Percentiles rank a stretch among this genome's conserved stretches.
Evolutionary conservation across 2,888 invertebrate species (phyloP).

Genomic region (Embidobia sp.): DNA sequence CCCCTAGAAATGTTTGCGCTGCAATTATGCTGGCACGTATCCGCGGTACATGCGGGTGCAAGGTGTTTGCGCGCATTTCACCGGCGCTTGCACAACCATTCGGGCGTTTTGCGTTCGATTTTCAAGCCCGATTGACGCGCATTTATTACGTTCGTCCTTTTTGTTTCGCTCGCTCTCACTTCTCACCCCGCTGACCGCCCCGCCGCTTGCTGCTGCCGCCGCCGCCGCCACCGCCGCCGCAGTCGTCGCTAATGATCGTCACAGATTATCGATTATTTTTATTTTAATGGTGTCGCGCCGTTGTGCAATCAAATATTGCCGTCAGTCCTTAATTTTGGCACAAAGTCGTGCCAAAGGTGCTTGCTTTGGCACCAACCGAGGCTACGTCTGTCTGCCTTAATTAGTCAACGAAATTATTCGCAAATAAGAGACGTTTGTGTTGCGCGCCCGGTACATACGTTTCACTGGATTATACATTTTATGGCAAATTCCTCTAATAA

Average conservation of each 20-base stretch:
- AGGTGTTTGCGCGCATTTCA: slow-evolving; percentile 47
- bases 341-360: slow-evolving; percentile 5
- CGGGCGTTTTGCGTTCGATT: slow-evolving; percentile 41
- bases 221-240: slow-evolving; percentile 22
- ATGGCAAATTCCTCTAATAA: no score
- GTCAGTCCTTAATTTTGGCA: slow-evolving; percentile 31
- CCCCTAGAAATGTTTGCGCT: slow-evolving; percentile 76
- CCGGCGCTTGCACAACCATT: slow-evolving; percentile 26
- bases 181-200: not conserved
- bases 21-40: slow-evolving; percentile 72
- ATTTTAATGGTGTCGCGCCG: slow-evolving; percentile 9
- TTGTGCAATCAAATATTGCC: slow-evolving; percentile 19
- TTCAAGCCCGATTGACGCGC: slow-evolving; percentile 42
- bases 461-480: not conserved
- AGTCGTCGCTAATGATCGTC: slow-evolving; percentile 27
- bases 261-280: slow-evolving; percentile 45
- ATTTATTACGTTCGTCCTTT: slow-evolving; percentile 17
- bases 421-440: not conserved
- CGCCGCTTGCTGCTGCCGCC: slow-evolving; percentile 1
- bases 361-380: slow-evolving; percentile 8
- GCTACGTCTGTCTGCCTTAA: slow-evolving; percentile 2
- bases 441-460: not conserved
- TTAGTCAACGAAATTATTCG: slow-evolving; percentile 15
- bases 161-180: slow-evolving; percentile 5
- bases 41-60: slow-evolving; percentile 52